Evolutionary conservation across 2,797 vertebrate species (phyloP).

Genomic region (Halcyon badia): DNA sequence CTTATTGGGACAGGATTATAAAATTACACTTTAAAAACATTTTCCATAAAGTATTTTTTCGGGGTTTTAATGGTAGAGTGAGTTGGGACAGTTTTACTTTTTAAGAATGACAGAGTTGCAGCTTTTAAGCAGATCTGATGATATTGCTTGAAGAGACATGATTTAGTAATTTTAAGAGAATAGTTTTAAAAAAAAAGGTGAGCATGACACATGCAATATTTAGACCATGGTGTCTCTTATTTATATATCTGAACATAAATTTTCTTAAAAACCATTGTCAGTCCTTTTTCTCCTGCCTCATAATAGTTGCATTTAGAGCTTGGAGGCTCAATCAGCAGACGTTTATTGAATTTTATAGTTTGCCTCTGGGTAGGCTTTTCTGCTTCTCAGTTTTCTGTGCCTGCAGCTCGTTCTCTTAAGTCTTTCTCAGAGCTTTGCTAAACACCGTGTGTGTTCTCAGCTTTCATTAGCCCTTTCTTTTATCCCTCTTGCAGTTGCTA

Average conservation of each 20-base stretch:
- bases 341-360: not conserved
- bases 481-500: not conserved
- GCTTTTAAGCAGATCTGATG: conserved; percentile 1
- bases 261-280: not conserved
- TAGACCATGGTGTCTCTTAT: not conserved
- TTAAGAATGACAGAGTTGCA: not conserved
- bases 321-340: not conserved
- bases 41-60: not conserved
- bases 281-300: not conserved
- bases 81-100: not conserved
- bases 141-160: not conserved
- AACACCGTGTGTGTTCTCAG: not conserved
- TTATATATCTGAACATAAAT: not conserved
- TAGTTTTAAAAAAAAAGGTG: not conserved
- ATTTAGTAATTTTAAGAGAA: not conserved
- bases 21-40: not conserved
- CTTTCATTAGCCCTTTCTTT: conserved; percentile 5
- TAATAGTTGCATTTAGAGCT: not conserved
- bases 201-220: not conserved
- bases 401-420: not conserved
- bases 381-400: not conserved
- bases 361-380: not conserved
- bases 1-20: not conserved
- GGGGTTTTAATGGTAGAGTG: conserved; percentile 1
- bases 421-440: not conserved